Conservation (phyloP, 2,113 vertebrate species). For the Oryzias curvinotus region DNA sequence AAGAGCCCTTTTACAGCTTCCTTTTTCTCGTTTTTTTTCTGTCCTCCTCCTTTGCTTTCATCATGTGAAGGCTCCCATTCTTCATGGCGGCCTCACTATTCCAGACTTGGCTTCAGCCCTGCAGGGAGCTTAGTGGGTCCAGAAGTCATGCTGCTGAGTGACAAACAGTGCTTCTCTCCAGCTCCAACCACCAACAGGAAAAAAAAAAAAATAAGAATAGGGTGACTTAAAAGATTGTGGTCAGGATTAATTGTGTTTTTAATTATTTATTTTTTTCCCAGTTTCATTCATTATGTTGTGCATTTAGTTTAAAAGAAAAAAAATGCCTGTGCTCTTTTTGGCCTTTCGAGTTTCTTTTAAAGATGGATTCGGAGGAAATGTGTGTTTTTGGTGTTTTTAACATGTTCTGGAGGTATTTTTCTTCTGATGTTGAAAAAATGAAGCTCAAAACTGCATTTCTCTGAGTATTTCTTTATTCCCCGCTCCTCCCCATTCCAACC, state of each 20-base stretch:
- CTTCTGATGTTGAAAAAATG: too few relatives aligned
- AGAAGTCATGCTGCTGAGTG: constrained; percentile 58
- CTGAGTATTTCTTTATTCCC: too few relatives aligned
- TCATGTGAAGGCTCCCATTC: constrained; percentile 57
- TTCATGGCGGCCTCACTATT: constrained; percentile 54
- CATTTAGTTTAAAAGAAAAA: background rate
- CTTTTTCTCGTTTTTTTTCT: constrained; percentile 1
- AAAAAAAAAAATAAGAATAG: background rate
- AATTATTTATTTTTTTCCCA: background rate
- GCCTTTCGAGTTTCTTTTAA: too few relatives aligned
- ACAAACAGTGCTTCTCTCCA: constrained; percentile 52
- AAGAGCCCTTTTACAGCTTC: constrained; percentile 51
- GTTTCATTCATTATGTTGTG: background rate
- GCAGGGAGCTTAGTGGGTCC: constrained; percentile 44
- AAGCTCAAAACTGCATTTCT: too few relatives aligned
- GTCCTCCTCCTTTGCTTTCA: constrained; percentile 47
- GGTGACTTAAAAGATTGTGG: background rate
- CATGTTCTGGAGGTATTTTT: too few relatives aligned
- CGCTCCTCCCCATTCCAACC: too few relatives aligned
- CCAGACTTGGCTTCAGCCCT: constrained; percentile 38
- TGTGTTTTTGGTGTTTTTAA: too few relatives aligned
- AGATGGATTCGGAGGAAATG: too few relatives aligned
- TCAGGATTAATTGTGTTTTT: background rate
- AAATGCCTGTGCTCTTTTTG: background rate
- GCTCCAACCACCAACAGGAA: constrained; percentile 6